Evolutionary conservation across 2,113 vertebrate species (phyloP).

Genomic region (Anseranas semipalmata): DNA sequence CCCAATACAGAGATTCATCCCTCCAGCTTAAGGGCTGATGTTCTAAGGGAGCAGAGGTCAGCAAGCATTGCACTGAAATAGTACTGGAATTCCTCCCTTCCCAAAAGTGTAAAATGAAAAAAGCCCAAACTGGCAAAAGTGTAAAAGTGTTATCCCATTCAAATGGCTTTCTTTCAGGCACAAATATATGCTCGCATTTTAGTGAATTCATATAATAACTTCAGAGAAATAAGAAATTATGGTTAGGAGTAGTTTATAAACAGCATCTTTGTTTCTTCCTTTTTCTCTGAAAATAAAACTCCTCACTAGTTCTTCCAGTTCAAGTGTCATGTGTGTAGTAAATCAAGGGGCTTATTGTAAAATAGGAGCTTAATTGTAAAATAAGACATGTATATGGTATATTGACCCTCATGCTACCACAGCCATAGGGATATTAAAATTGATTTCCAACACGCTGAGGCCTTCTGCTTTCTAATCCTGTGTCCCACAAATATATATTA

Average conservation of each 20-base stretch:
- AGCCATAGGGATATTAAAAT: conserved; percentile 55
- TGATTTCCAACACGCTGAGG: conserved; percentile 46
- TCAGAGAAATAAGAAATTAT: not conserved
- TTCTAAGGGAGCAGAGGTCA: not conserved
- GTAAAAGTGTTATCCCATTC: not conserved
- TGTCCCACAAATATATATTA: conserved; percentile 4
- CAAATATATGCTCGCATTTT: not conserved
- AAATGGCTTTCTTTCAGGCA: not conserved
- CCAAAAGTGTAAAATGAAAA: not conserved
- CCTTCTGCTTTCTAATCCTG: conserved; percentile 10
- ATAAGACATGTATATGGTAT: conserved; percentile 3
- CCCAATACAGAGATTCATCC: not conserved
- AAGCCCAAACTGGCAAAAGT: not conserved
- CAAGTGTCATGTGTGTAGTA: not conserved
- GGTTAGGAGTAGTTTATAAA: not conserved
- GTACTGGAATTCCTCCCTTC: not conserved
- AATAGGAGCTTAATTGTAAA: conserved; percentile 29
- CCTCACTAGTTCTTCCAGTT: not conserved
- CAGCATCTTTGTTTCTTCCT: not conserved
- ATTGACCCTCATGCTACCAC: not conserved
- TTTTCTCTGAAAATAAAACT: not conserved
- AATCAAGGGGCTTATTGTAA: conserved; percentile 23
- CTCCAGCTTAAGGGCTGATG: not conserved
- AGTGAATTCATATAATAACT: not conserved
- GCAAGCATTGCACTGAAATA: not conserved